phyloP scores from a whole-genome alignment of 2,797 vertebrate species.

The Natrix natrix region DNA sequence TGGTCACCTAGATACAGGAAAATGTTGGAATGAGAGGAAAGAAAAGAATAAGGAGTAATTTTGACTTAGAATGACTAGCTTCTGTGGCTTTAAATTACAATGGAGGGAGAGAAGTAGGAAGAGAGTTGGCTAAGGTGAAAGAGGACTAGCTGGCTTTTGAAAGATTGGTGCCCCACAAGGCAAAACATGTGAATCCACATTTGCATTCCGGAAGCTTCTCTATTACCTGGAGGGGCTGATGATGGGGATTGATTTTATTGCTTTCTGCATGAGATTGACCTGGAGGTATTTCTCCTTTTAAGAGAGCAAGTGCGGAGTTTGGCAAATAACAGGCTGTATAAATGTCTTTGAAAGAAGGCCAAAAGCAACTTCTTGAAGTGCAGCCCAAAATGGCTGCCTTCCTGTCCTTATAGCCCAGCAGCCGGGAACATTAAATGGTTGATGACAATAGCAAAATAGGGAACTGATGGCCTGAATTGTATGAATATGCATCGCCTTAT shows the following conservation, averaged over 20 bases:
- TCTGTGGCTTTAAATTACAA: not conserved
- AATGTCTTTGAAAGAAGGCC: not conserved
- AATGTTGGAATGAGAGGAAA: not conserved
- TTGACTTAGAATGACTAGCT: not conserved
- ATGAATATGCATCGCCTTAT: not conserved
- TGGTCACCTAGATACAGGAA: not conserved
- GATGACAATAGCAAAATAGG: not conserved
- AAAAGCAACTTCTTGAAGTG: not conserved
- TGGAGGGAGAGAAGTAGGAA: not conserved
- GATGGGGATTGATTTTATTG: slow-evolving; percentile 29
- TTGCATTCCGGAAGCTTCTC: not conserved
- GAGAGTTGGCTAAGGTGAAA: not conserved
- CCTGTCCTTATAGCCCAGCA: not conserved
- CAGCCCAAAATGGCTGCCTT: slow-evolving; percentile 11
- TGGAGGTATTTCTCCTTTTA: not conserved
- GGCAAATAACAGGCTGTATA: not conserved
- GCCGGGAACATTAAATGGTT: not conserved
- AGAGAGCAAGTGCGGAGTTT: not conserved
- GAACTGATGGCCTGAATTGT: not conserved
- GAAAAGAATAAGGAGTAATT: not conserved
- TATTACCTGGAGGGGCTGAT: not conserved
- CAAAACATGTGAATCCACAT: slow-evolving; percentile 3
- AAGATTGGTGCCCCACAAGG: not conserved
- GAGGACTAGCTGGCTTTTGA: not conserved
- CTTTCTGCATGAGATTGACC: slow-evolving; percentile 24